These are phyloP conservation scores for Anthoscopus minutus DNA, from an alignment of 2,113 vertebrate species.

Conservation along the genomic window DNA sequence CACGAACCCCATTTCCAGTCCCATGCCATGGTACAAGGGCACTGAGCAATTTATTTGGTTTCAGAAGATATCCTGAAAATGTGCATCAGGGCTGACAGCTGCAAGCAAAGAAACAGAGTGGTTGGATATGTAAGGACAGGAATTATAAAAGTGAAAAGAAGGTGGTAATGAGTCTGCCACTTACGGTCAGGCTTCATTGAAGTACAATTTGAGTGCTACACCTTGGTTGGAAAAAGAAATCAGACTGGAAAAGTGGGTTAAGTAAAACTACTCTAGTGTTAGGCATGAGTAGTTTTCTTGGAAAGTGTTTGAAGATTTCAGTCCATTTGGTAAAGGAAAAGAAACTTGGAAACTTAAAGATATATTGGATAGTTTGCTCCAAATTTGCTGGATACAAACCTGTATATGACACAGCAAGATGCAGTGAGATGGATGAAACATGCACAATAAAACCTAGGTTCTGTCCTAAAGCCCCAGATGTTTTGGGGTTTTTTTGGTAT, in stretches of 20 bases:
- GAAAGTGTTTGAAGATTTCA: not conserved
- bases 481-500: rapidly evolving
- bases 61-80: not conserved
- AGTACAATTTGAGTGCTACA: not conserved
- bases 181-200: not conserved
- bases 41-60: not conserved
- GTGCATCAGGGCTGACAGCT: not conserved
- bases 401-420: not conserved
- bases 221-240: not conserved
- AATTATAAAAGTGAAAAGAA: not conserved
- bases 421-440: not conserved
- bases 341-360: not conserved
- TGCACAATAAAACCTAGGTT: not conserved
- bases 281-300: not conserved
- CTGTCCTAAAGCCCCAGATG: not conserved
- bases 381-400: not conserved
- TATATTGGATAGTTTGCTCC: not conserved
- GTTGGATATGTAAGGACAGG: not conserved
- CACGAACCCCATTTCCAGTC: not conserved
- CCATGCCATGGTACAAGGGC: not conserved
- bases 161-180: not conserved
- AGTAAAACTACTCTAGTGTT: not conserved
- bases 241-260: not conserved
- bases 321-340: not conserved
- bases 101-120: not conserved